Evolutionary conservation across 2,113 vertebrate genomes (phyloP).

Genomic region (Shinisaurus crocodilurus): DNA sequence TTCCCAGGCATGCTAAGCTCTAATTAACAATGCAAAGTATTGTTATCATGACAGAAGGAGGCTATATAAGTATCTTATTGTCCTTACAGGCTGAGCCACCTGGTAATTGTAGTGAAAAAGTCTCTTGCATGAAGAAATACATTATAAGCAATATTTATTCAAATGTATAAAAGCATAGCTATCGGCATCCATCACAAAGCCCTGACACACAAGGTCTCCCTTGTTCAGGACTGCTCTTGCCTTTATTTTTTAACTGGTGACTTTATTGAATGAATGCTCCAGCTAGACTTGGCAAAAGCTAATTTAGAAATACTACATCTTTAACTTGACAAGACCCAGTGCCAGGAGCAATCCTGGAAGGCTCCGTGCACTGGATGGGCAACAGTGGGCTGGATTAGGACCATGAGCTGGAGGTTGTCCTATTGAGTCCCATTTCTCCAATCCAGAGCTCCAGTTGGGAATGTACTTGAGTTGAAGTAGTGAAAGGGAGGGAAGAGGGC

Average conservation of each 20-base stretch:
- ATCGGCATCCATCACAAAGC: background rate
- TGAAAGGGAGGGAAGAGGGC: background rate
- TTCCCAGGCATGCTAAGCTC: slow-evolving; percentile 57
- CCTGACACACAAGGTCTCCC: background rate
- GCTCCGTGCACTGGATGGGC: too few species aligned
- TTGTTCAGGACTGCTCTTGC: background rate
- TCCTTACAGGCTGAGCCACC: background rate
- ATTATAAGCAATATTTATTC: slow-evolving; percentile 26
- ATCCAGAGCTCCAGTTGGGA: background rate
- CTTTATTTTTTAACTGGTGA: background rate
- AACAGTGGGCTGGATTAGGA: too few species aligned
- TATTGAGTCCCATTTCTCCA: background rate
- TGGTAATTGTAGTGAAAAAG: slow-evolving; percentile 18
- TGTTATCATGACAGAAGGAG: slow-evolving; percentile 54
- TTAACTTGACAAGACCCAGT: background rate
- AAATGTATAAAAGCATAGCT: slow-evolving; percentile 15
- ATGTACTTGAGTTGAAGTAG: background rate
- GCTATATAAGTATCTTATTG: slow-evolving; percentile 41
- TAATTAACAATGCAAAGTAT: slow-evolving; percentile 58
- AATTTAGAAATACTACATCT: background rate
- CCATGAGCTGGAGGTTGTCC: background rate
- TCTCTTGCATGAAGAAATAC: slow-evolving; percentile 41
- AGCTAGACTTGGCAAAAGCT: background rate
- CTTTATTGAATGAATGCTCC: background rate
- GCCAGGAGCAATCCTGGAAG: too few species aligned